Conservation (phyloP, 2,797 vertebrate species). For the Manis javanica region DNA sequence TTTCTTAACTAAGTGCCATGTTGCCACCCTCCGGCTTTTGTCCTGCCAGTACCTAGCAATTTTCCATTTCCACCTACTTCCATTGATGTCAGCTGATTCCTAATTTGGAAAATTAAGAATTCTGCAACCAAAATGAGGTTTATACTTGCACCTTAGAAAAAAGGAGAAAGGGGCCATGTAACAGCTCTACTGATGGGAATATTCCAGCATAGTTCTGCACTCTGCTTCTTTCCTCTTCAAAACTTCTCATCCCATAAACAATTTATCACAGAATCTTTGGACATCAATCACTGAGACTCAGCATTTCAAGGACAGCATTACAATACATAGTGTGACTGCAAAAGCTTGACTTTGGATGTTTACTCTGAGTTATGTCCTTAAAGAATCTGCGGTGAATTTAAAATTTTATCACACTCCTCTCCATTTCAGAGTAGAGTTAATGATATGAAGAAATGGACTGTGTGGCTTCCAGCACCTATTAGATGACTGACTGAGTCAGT, state of each 20-base stretch:
- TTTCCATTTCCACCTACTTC: slow-evolving; percentile 17
- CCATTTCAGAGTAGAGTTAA: background rate
- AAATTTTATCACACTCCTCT: background rate
- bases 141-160: slow-evolving; percentile 54
- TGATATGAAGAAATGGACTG: background rate
- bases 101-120: slow-evolving; percentile 62
- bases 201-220: background rate
- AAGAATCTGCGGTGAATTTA: slow-evolving; percentile 3
- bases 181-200: slow-evolving; percentile 20
- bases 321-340: background rate
- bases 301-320: slow-evolving; percentile 26
- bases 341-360: slow-evolving; percentile 45
- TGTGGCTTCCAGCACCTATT: background rate
- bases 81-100: slow-evolving; percentile 33
- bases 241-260: slow-evolving; percentile 62
- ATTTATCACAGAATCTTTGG: slow-evolving; percentile 61
- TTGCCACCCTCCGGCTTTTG: background rate
- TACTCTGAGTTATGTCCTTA: slow-evolving; percentile 12
- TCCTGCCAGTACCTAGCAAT: background rate
- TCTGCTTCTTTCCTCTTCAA: background rate
- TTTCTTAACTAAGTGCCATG: background rate
- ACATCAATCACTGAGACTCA: slow-evolving; percentile 56
- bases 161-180: background rate
- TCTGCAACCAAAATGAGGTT: background rate
- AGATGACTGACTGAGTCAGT: background rate